phyloP scores from a whole-genome alignment of 2,888 invertebrate species.

The Lydus trimaculatus region DNA sequence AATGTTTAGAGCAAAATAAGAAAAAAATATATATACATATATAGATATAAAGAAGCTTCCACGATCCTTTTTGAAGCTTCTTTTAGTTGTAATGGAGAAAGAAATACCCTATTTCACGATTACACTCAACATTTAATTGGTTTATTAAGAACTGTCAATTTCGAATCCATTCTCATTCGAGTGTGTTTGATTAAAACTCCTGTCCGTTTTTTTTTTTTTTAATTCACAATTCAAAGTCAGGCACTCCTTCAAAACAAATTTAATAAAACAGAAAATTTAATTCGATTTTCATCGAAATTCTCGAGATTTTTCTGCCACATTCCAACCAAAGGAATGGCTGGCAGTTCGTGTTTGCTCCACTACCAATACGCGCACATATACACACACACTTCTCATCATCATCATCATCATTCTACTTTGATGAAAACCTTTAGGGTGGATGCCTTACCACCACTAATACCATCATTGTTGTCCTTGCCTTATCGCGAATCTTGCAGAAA shows the following conservation, averaged over 20 bases:
- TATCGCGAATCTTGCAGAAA: not conserved
- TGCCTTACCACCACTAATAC: not conserved
- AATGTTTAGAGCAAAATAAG: not conserved
- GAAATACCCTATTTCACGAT: not conserved
- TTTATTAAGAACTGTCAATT: conserved; percentile 4
- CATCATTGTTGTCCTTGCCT: not conserved
- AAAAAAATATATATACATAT: not conserved
- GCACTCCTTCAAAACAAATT: conserved; percentile 2
- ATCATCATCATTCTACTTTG: not conserved
- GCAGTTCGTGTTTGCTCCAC: not conserved
- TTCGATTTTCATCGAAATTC: conserved; percentile 13
- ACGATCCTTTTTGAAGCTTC: not conserved
- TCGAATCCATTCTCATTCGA: not conserved
- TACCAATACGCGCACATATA: not conserved
- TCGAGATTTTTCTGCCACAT: conserved; percentile 14
- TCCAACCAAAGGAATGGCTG: conserved; percentile 6
- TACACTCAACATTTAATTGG: not conserved
- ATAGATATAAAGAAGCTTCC: not conserved
- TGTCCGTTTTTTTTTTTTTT: not conserved
- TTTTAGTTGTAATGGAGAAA: not conserved
- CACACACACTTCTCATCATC: not conserved
- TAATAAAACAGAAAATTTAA: conserved; percentile 17
- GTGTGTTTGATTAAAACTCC: not conserved
- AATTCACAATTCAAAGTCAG: not conserved
- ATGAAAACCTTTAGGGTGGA: not conserved